Conservation (phyloP, 2,113 vertebrate species). For the Eclectus roratus region DNA sequence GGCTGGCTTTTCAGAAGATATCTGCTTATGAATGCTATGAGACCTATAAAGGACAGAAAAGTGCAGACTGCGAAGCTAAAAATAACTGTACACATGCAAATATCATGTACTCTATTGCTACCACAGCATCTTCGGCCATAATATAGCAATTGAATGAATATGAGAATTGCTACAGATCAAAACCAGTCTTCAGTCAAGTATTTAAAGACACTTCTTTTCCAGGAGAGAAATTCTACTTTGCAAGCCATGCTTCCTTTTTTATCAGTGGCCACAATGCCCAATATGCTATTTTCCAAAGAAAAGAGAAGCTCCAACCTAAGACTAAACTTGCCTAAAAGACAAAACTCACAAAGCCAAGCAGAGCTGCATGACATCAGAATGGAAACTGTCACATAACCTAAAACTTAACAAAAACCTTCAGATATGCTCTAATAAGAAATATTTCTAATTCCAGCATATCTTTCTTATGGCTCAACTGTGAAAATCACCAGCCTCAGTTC, state of each 20-base stretch:
- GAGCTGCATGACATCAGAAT: neutral
- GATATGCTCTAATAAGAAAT: neutral
- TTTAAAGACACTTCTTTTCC: neutral
- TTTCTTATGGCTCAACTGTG: neutral
- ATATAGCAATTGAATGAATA: neutral
- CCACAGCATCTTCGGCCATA: neutral
- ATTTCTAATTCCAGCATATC: neutral
- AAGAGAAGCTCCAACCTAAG: neutral
- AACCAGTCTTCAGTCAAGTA: neutral
- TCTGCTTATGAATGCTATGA: constrained; percentile 5
- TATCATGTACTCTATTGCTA: neutral
- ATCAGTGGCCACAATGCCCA: neutral
- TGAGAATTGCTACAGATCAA: neutral
- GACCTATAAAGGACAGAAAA: constrained; percentile 13
- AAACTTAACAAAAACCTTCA: neutral
- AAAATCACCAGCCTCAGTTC: neutral
- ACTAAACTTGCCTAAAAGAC: neutral
- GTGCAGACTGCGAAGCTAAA: constrained; percentile 31
- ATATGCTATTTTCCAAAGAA: neutral
- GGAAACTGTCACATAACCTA: neutral
- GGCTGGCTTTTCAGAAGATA: neutral
- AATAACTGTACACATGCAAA: constrained; percentile 14
- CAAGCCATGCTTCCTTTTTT: neutral
- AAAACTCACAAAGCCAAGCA: neutral
- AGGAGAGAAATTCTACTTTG: neutral